These are phyloP conservation scores for Chrysochloris asiatica DNA, from an alignment of 2,113 vertebrate species.

Conservation along the genomic window DNA sequence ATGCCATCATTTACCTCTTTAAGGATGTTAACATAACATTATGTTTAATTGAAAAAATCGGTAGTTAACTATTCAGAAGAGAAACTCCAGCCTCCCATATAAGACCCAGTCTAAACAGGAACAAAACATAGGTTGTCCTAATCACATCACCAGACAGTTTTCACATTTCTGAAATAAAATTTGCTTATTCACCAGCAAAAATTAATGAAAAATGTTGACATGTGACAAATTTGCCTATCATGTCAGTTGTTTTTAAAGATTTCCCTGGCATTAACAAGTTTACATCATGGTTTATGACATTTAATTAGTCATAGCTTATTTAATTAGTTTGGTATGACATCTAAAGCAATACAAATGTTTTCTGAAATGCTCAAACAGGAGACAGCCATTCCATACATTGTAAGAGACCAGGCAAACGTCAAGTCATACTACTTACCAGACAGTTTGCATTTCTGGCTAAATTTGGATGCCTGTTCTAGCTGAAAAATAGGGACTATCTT, in stretches of 20 bases:
- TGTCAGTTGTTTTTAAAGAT: constrained; percentile 81
- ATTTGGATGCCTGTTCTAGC: background rate
- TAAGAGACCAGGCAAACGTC: background rate
- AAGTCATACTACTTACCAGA: rapidly evolving
- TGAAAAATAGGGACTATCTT: background rate
- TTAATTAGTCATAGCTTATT: constrained; percentile 88
- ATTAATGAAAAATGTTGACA: constrained; percentile 78
- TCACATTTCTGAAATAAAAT: constrained; percentile 78
- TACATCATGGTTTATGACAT: constrained; percentile 83
- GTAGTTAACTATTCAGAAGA: constrained; percentile 71
- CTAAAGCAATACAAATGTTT: constrained; percentile 82
- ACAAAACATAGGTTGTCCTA: constrained; percentile 63
- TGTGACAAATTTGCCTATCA: constrained; percentile 83
- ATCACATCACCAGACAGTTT: constrained; percentile 44
- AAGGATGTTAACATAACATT: constrained; percentile 79
- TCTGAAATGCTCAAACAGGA: constrained; percentile 80
- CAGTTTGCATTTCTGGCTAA: background rate
- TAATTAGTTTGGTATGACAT: constrained; percentile 84
- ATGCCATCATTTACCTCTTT: constrained; percentile 73
- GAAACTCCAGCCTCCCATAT: constrained; percentile 60
- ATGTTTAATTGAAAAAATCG: constrained; percentile 77
- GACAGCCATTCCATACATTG: constrained; percentile 36
- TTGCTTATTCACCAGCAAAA: constrained; percentile 69
- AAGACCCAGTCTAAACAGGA: constrained; percentile 52
- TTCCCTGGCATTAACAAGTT: constrained; percentile 84